Conservation (phyloP, 2,888 invertebrate species). For the Hyposoter didymator region DNA sequence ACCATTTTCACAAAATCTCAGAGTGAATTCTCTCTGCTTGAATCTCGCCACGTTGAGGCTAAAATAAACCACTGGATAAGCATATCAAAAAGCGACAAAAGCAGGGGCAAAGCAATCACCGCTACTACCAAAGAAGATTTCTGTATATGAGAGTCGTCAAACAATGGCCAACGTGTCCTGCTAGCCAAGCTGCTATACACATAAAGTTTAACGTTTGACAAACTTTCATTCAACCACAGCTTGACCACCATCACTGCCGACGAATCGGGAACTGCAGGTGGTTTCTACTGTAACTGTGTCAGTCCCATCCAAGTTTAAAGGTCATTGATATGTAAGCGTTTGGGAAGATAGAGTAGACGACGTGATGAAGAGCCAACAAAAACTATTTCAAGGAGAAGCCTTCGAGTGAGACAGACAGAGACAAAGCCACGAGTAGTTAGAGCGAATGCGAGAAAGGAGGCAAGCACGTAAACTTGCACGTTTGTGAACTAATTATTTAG, state of each 20-base stretch:
- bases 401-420: neutral
- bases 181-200: constrained; percentile 3
- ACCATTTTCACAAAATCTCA: constrained; percentile 27
- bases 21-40: constrained; percentile 14
- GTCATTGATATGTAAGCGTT: constrained; percentile 12
- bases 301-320: constrained; percentile 11
- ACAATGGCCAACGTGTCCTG: constrained; percentile 26
- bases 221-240: constrained; percentile 56
- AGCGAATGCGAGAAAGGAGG: neutral
- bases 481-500: constrained; percentile 52
- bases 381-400: constrained; percentile 13
- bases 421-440: neutral
- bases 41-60: neutral
- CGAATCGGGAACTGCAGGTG: neutral
- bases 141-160: neutral
- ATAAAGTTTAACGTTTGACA: constrained; percentile 48
- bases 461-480: constrained; percentile 9
- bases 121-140: neutral
- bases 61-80: constrained; percentile 45
- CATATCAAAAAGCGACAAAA: constrained; percentile 41
- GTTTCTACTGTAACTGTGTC: constrained; percentile 10
- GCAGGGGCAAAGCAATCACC: constrained; percentile 12
- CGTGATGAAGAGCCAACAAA: constrained; percentile 5
- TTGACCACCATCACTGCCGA: constrained; percentile 19
- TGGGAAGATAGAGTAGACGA: neutral